Conservation (phyloP, 1,140 invertebrate genomes). For the Apis mellifera region DNA sequence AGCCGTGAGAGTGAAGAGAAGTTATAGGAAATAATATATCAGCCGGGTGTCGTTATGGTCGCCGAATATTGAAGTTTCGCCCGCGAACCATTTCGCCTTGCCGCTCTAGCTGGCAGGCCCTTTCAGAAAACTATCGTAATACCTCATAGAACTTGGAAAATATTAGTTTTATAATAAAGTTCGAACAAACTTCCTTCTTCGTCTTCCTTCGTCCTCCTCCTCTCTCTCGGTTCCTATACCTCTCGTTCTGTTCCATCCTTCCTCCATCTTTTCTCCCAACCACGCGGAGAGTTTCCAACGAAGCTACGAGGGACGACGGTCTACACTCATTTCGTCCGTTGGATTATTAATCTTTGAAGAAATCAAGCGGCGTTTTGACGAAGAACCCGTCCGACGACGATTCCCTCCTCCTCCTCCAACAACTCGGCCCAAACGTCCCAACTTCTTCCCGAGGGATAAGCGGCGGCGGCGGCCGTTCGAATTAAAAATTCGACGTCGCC, state of each 20-base stretch:
- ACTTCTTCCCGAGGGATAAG: constrained; percentile 31
- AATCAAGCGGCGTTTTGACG: constrained; percentile 65
- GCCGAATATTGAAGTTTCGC: constrained; percentile 75
- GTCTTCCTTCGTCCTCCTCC: not conserved
- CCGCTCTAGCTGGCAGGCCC: constrained; percentile 62
- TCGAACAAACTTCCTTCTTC: constrained; percentile 55
- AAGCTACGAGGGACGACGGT: not conserved
- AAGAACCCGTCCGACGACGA: constrained; percentile 37
- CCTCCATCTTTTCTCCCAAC: not conserved
- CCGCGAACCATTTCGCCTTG: constrained; percentile 64
- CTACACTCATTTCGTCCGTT: constrained; percentile 49
- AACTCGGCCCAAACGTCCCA: constrained; percentile 14
- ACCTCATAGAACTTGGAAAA: constrained; percentile 72
- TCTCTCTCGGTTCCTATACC: no score
- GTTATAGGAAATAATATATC: constrained; percentile 75
- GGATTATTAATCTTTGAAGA: constrained; percentile 65
- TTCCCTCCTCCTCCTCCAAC: constrained; percentile 15
- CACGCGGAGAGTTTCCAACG: not conserved
- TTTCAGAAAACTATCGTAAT: constrained; percentile 74
- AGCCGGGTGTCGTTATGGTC: constrained; percentile 74
- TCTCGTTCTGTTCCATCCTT: not conserved
- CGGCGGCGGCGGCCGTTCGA: not conserved
- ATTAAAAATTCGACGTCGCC: constrained; percentile 40
- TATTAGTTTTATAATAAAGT: constrained; percentile 74
- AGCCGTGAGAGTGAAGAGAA: constrained; percentile 65